Base-by-base conservation (phyloP, 2,888 invertebrate genomes). In the Amaurobius ferox region DNA sequence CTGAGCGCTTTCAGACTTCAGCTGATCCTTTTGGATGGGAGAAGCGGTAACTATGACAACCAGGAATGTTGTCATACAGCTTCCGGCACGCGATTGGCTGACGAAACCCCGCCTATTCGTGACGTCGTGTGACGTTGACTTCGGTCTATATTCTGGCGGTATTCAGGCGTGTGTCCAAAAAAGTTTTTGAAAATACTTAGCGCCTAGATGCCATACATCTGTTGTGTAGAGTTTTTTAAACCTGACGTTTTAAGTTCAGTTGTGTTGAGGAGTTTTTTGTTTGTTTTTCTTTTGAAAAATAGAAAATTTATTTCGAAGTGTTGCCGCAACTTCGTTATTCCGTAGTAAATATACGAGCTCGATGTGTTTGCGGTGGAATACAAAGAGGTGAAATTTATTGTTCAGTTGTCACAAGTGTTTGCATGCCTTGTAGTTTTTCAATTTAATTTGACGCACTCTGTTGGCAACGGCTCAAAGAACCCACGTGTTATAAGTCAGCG, bases 11-110 rank as follows among this genome's bases (percentile, higher is more conserved):
- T 23, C 11, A 55, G 61, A 28, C 68, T 44, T 39, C 29, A 66
- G 26, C 76, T 40, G 81, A 70, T 81, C 76, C 81, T 81, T 81
- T 81, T 66, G 81, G 76, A 81, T 76, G 70, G 70, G 74, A 76
- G 81, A 76, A 76, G 81, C 70, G 61, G 81, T 81, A 76, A 64
- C 70, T 70, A 81, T 81, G 40, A 62, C 7, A 76, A 81, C 81
- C 44, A 30, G 35, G 39, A 64, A 70, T 81, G 81, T 81, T 81
- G 81, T 81, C 68, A 76, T 32, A 19, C 55, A 28, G 28, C 70
- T 30, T 19, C 23, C 44, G 61, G 39, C 40, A 55, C 30, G 39
- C 64, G 23, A 81, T 81, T 81, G 70, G 81, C 70, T 26, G 19
- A 11, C 30, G 9, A 0, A 1, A 48, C 48, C 29, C 48, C 81